A percentile compares a stretch with the other conserved stretches of the same genome.
phyloP scores from a whole-genome alignment of 2,888 invertebrate species.

The Lasius fuliginosus region DNA sequence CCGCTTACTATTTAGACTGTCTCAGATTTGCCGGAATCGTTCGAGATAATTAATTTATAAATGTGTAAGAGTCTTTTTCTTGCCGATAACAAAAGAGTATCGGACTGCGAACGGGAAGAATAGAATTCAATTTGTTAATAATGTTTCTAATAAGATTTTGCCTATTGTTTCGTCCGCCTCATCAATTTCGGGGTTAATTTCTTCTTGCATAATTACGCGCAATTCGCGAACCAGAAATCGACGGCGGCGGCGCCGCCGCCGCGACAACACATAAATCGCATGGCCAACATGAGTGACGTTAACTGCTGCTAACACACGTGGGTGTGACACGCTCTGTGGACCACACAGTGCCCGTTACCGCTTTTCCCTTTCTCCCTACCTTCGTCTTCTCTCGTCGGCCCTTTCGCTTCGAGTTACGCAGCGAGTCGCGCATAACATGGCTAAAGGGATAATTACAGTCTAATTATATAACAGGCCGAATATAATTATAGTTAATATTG shows the following conservation, averaged over 20 bases:
- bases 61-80: neutral
- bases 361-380: conserved; percentile 29
- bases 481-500: conserved; percentile 12
- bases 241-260: conserved; percentile 1
- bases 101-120: neutral
- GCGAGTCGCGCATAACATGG: neutral
- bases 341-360: conserved; percentile 47
- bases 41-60: conserved; percentile 8
- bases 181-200: conserved; percentile 1
- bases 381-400: conserved; percentile 36
- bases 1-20: neutral
- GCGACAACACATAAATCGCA: conserved; percentile 50
- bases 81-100: neutral
- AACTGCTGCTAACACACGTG: conserved; percentile 53
- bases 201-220: conserved; percentile 35
- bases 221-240: conserved; percentile 33
- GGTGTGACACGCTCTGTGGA: conserved; percentile 53
- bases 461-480: conserved; percentile 6
- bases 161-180: neutral
- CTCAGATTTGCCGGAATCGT: neutral
- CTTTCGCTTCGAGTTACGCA: conserved; percentile 24
- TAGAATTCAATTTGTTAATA: neutral
- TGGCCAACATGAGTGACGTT: conserved; percentile 52
- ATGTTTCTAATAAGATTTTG: neutral
- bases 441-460: conserved; percentile 26